phyloP scores from a whole-genome alignment of 2,113 vertebrate genomes.

The Solenodon paradoxus region DNA sequence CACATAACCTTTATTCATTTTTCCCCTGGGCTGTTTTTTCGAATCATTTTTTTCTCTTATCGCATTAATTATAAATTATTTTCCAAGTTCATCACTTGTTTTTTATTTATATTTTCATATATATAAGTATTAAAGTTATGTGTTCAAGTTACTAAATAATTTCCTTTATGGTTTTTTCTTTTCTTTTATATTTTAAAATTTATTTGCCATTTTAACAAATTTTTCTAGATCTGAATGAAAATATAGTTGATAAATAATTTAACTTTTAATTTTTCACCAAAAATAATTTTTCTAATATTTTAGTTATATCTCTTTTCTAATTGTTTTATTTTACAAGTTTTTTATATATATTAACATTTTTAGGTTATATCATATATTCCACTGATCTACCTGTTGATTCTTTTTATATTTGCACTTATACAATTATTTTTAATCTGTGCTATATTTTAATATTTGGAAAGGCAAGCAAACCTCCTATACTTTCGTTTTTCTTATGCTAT shows the following conservation, averaged over 20 bases:
- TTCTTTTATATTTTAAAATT: not conserved
- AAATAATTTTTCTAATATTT: constrained; percentile 27
- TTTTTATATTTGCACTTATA: not conserved
- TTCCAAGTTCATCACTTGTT: not conserved
- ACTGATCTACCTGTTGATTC: not conserved
- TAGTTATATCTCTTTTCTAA: not conserved
- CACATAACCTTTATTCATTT: not conserved
- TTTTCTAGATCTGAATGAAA: not conserved
- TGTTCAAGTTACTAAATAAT: not conserved
- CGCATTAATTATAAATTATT: not conserved
- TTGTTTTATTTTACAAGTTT: constrained; percentile 4
- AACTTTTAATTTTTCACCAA: not conserved
- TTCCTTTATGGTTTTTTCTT: not conserved
- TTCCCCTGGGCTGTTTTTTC: not conserved
- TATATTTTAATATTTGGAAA: not conserved
- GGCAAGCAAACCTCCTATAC: not conserved
- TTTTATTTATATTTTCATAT: not conserved
- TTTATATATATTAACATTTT: constrained; percentile 4
- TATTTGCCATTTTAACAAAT: not conserved
- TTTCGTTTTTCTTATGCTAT: not conserved
- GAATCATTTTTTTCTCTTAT: not conserved
- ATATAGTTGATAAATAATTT: not conserved
- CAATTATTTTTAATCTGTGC: not conserved
- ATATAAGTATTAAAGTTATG: not conserved
- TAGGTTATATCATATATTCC: not conserved